Base-by-base conservation (phyloP, 2,113 vertebrate genomes). In the Macquaria australasica region DNA sequence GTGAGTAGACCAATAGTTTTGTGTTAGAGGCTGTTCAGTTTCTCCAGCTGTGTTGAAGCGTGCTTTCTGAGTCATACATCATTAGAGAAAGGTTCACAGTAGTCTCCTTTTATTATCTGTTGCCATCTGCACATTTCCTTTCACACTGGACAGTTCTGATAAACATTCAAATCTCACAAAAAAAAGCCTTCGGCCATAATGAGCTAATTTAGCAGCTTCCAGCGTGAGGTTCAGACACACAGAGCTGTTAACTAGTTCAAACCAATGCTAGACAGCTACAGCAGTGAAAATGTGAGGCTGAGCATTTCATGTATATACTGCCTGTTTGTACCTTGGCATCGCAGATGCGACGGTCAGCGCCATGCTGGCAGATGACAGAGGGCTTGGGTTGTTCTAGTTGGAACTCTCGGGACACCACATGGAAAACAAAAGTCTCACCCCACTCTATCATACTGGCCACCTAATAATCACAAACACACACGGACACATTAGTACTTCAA, bases 321-420 rank as follows among this genome's bases (percentile, higher is more conserved):
- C 34, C 7, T 31, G 73, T 77, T 14, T 20, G 69, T 82, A 99
- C 98, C 98, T 99, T 99, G 11, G 97, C 94, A 60, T 98, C 97
- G 86, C 98, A 99, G 81, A 97, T 95, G 8, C 97, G 97, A 7
- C 97, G 97, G 89, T 99, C 97, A 9, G 97, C 96, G n/a, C 98
- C 98, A 23, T 99, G 98, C 91, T 99, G 98, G 92, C 98, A 99
- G 79, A 96, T 93, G 62, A 99, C 79, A 1, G 97, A 94, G 39
- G 97, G 96, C 87, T 98, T 99, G 41, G 98, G 98, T 88, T 97
- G 97, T 86, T 99, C 98, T n/a, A 99, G 95, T 91, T 99, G 97
- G 91, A 99, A 99, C 81, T 99, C 98, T 37, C 95, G 95, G 66
- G 98, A 99, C 34, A 96, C 94, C 23, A 98, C 97, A 1, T 99